phyloP scores from a whole-genome alignment of 2,113 vertebrate species.

The Nothoprocta pentlandii region DNA sequence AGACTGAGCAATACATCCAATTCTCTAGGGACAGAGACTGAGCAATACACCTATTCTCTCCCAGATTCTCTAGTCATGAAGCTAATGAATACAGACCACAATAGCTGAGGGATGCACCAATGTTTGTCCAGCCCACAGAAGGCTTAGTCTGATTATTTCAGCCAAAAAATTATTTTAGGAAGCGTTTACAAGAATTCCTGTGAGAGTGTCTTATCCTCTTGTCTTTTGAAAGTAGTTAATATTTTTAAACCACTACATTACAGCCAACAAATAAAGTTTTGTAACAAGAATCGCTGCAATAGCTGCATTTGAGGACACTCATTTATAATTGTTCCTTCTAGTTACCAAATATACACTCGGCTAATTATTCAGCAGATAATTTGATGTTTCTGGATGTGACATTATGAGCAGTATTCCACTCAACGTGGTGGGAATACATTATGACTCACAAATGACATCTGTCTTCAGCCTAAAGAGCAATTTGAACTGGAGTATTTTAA shows the following conservation, averaged over 20 bases:
- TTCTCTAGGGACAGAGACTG: neutral
- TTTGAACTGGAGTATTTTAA: constrained; percentile 45
- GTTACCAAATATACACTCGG: constrained; percentile 6
- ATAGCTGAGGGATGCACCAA: neutral
- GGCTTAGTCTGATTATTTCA: neutral
- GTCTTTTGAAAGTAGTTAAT: neutral
- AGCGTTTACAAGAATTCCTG: neutral
- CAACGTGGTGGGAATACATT: constrained; percentile 44
- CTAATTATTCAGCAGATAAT: constrained; percentile 52
- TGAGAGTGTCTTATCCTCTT: neutral
- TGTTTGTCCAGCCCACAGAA: neutral
- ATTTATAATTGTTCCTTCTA: neutral
- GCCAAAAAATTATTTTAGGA: neutral
- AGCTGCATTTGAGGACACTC: neutral
- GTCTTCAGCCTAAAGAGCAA: constrained; percentile 8
- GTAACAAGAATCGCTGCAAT: neutral
- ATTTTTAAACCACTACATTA: neutral
- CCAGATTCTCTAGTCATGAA: neutral
- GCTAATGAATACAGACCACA: neutral
- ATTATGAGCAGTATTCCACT: constrained; percentile 40
- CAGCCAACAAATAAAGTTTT: neutral
- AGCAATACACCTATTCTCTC: neutral
- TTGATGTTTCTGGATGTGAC: constrained; percentile 51
- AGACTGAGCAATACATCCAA: neutral
- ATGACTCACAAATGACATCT: constrained; percentile 44